Percentiles rank a stretch among this genome's conserved stretches.
Conservation (phyloP, 2,113 vertebrate species). For the Cygnus atratus region DNA sequence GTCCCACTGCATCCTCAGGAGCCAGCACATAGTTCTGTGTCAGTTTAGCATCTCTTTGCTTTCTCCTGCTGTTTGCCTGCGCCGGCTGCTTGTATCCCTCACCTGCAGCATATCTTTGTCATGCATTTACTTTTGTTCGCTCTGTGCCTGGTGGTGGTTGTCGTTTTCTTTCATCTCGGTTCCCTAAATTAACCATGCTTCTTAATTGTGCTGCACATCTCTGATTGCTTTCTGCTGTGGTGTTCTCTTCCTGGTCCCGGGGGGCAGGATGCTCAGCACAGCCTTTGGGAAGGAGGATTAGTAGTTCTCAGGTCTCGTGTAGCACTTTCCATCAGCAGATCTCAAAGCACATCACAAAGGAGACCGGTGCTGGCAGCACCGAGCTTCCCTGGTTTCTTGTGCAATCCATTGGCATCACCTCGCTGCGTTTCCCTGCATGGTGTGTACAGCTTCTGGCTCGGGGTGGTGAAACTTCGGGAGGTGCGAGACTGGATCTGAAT, state of each 20-base stretch:
- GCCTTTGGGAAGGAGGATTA: not conserved
- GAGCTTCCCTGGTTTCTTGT: not conserved
- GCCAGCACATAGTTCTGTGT: not conserved
- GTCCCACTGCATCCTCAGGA: not conserved
- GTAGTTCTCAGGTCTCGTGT: not conserved
- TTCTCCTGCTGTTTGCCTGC: not conserved
- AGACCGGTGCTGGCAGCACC: not conserved
- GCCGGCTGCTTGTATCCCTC: not conserved
- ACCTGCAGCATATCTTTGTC: fast-evolving
- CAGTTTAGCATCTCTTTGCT: not conserved
- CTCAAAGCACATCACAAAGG: not conserved
- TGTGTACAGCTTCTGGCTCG: not conserved
- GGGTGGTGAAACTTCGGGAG: not conserved
- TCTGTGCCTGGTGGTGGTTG: not conserved
- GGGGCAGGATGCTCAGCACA: not conserved
- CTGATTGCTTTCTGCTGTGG: not conserved
- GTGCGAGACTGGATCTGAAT: not conserved
- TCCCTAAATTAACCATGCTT: not conserved
- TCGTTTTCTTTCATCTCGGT: not conserved
- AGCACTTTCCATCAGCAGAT: not conserved
- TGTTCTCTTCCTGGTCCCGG: not conserved
- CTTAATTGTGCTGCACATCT: not conserved
- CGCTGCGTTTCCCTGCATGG: not conserved
- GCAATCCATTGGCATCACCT: not conserved
- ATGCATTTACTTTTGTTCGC: not conserved